Evolutionary conservation across 2,888 invertebrate genomes (phyloP).

Genomic region (Tiliacea aurago): DNA sequence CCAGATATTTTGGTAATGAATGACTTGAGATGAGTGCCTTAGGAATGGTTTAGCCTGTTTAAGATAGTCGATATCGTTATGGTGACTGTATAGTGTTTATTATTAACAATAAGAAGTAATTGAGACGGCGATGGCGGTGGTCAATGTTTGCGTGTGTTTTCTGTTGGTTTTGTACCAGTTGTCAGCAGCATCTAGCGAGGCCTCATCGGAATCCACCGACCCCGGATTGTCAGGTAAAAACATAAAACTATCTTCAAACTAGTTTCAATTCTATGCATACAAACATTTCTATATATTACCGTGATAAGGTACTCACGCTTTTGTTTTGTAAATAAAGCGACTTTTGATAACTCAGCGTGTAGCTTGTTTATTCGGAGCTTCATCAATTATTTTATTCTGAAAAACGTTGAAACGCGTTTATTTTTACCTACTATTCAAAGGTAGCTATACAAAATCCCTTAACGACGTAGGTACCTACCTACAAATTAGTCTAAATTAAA

Average conservation of each 20-base stretch:
- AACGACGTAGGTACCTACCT: not conserved
- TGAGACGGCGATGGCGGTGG: conserved; percentile 82
- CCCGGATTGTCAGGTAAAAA: conserved; percentile 81
- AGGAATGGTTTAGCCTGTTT: conserved; percentile 63
- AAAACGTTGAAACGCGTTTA: not conserved
- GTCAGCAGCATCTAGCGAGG: conserved; percentile 79
- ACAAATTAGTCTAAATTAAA: not conserved
- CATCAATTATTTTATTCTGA: not conserved
- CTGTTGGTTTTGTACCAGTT: conserved; percentile 84
- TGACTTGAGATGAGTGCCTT: conserved; percentile 72
- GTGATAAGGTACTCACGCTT: not conserved
- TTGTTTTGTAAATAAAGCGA: conserved; percentile 20
- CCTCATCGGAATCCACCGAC: conserved; percentile 84
- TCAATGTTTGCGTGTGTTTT: conserved; percentile 86
- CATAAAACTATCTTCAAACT: not conserved
- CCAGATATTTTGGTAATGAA: conserved; percentile 78
- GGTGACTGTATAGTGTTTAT: conserved; percentile 80
- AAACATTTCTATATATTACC: not conserved
- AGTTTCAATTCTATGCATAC: not conserved
- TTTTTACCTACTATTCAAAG: not conserved
- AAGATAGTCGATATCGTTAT: conserved; percentile 74
- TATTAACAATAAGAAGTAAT: conserved; percentile 80
- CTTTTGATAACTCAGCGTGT: not conserved
- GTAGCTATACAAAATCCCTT: not conserved
- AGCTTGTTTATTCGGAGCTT: not conserved